Evolutionary conservation across 2,888 invertebrate genomes (phyloP).

Genomic region (Amiota mariae): DNA sequence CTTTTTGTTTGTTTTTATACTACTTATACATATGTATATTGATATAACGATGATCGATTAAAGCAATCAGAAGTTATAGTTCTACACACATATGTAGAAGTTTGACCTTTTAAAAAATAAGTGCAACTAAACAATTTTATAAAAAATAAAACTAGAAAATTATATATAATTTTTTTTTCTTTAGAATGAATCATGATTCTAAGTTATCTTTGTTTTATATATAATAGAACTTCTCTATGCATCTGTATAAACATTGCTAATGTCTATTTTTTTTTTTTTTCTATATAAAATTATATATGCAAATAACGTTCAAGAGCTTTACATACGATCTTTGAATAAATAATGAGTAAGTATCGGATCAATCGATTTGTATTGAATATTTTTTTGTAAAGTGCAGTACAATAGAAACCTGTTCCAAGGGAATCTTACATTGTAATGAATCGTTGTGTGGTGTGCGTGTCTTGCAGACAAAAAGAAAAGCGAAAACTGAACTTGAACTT

Average conservation of each 20-base stretch:
- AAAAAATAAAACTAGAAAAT: conserved; percentile 3
- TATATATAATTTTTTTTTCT: neutral
- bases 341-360: neutral
- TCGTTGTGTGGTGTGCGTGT: too few species aligned
- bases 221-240: neutral
- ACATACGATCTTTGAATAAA: conserved; percentile 5
- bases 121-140: neutral
- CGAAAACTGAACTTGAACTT: too few species aligned
- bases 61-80: neutral
- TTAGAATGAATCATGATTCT: neutral
- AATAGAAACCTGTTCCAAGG: too few species aligned
- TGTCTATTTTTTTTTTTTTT: neutral
- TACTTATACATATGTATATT: too few species aligned
- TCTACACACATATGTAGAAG: conserved; percentile 5
- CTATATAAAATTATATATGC: neutral
- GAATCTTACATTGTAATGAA: too few species aligned
- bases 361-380: neutral
- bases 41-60: too few species aligned
- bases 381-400: too few species aligned
- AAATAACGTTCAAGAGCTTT: conserved; percentile 10
- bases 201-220: neutral
- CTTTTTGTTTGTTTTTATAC: too few species aligned
- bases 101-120: conserved; percentile 4
- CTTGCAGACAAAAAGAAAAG: too few species aligned
- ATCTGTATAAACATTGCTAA: neutral